Conservation (phyloP, 2,888 invertebrate genomes). For the Smittia aterrima region DNA sequence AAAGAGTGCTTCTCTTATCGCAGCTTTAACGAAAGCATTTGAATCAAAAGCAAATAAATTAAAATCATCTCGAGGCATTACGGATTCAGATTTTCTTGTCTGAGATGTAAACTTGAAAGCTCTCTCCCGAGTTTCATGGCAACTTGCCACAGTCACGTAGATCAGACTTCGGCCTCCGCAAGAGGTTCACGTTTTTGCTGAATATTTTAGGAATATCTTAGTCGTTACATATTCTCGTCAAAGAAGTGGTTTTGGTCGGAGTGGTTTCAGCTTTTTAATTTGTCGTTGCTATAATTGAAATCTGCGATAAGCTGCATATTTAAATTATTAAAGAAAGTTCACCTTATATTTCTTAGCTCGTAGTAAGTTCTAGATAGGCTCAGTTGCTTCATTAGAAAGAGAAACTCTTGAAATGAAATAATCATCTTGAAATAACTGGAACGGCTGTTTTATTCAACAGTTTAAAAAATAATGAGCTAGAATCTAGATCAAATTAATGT, state of each 20-base stretch:
- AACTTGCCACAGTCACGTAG: too few relatives aligned
- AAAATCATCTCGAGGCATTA: slow-evolving; percentile 10
- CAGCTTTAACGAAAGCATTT: not conserved
- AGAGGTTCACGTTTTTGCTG: too few relatives aligned
- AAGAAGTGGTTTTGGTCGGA: too few relatives aligned
- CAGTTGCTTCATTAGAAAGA: too few relatives aligned
- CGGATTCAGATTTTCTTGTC: not conserved
- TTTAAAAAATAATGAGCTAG: not conserved
- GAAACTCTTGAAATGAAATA: too few relatives aligned
- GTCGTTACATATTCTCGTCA: too few relatives aligned
- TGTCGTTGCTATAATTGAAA: not conserved
- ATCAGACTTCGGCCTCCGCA: too few relatives aligned
- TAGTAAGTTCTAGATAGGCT: too few relatives aligned
- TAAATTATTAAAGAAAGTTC: not conserved
- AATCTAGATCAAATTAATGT: not conserved
- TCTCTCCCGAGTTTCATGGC: not conserved
- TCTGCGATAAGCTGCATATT: not conserved
- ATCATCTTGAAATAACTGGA: too few relatives aligned
- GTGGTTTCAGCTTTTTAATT: not conserved
- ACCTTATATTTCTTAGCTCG: not conserved
- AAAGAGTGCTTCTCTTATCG: not conserved
- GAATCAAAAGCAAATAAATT: slow-evolving; percentile 20
- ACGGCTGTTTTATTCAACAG: slow-evolving; percentile 12
- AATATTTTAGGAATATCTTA: too few relatives aligned
- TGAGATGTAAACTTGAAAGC: not conserved